phyloP scores from a whole-genome alignment of 2,113 vertebrate species.

The Cathartes aura region DNA sequence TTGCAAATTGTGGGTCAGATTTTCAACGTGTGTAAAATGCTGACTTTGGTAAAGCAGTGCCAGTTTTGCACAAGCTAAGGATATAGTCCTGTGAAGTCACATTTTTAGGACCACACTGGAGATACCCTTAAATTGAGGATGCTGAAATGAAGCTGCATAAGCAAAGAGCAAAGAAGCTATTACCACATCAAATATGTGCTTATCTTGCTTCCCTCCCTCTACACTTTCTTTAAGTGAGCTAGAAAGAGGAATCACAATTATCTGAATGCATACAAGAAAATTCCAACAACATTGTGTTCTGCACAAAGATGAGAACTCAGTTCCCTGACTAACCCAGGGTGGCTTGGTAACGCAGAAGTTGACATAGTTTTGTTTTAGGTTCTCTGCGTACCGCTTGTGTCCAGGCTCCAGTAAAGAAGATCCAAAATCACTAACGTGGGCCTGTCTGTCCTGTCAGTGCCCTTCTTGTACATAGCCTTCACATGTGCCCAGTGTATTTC shows the following conservation, averaged over 20 bases:
- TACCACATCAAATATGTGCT: neutral
- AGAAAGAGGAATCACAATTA: neutral
- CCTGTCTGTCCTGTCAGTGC: neutral
- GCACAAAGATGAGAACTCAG: neutral
- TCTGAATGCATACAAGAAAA: neutral
- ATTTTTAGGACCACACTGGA: neutral
- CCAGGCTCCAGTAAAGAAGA: neutral
- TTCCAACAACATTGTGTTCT: neutral
- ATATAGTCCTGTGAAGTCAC: neutral
- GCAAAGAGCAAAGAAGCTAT: neutral
- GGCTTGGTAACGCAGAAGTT: neutral
- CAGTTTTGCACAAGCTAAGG: neutral
- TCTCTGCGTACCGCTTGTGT: neutral
- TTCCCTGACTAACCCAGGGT: neutral
- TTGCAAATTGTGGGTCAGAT: neutral
- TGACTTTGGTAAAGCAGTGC: neutral
- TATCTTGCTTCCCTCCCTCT: neutral
- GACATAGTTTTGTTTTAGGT: neutral
- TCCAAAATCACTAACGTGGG: accelerated
- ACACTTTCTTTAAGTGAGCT: neutral
- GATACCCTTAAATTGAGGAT: neutral
- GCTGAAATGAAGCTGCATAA: neutral
- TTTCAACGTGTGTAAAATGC: neutral
- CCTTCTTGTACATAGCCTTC: accelerated
- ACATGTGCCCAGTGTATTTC: accelerated